Conservation (phyloP, 2,113 vertebrate species). For the Pelobates fuscus region DNA sequence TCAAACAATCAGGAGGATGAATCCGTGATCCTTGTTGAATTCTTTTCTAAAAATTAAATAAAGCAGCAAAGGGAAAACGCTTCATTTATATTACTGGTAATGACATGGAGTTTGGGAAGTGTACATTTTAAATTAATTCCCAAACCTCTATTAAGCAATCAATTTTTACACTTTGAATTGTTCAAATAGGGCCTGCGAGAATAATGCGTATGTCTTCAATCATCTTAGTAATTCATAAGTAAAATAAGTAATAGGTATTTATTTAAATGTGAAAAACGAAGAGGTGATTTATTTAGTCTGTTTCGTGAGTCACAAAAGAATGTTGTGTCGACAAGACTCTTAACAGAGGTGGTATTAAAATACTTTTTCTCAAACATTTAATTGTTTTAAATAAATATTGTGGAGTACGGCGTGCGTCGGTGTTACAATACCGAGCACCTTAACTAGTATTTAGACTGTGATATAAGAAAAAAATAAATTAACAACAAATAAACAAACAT, state of each 20-base stretch:
- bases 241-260: not conserved
- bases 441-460: no score
- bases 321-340: no score
- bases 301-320: no score
- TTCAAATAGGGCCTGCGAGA: not conserved
- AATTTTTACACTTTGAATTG: not conserved
- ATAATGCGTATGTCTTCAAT: not conserved
- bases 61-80: not conserved
- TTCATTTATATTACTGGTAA: not conserved
- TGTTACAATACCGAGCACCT: no score
- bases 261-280: no score
- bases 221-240: not conserved
- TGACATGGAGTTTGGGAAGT: not conserved
- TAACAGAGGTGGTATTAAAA: no score
- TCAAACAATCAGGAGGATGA: not conserved
- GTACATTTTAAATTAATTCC: not conserved
- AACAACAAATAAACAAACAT: no score
- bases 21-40: not conserved
- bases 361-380: no score
- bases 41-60: not conserved
- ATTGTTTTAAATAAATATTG: no score
- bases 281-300: no score
- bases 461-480: no score
- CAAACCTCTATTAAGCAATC: not conserved
- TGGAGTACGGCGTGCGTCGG: no score